Base-by-base conservation (phyloP, 2,797 vertebrate species). In the Erethizon dorsatum region DNA sequence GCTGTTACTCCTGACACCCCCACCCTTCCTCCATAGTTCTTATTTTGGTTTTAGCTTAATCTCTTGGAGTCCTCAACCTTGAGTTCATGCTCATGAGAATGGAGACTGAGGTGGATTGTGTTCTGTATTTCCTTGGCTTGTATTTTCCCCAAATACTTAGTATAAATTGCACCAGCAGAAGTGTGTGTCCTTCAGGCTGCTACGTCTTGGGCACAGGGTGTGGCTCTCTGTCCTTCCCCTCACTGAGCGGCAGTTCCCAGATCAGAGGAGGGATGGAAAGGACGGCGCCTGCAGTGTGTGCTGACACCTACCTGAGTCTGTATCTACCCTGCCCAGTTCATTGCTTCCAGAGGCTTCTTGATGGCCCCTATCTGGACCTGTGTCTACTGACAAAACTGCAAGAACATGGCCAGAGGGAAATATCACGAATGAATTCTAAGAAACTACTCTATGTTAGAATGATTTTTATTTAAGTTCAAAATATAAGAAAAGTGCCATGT, bases 401-500 rank as follows among this genome's bases (percentile, higher is more conserved):
- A 14, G 45, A 80, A 33, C 6, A 8, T 15, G 10, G 33, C 20
- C 22, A 7, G 45, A 50, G 82, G 56, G 86, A 89, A n/a, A 37
- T 17, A 28, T 4, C 65, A 24, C 22, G 47, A 71, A 26, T 12
- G 13, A 47, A 31, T 65, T 20, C 33, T 45, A 84, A 96, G 83
- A 91, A 94, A 59, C 45, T 50, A 65, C 71, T 83, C 57, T 91
- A 50, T 89, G 82, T 88, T 85, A 56, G 41, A 69, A 33, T 65
- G 50, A 75, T 37, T 77, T 92, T 65, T 67, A 80, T 65, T 95
- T 59, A 85, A 59, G 69, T 57, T 69, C 24, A 83, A 63, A 95
- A 80, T 52, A 22, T 10, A 59, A 67, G 50, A 57, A 37, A 86
- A 83, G 47, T 71, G 18, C 26, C 54, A 2, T 45, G 10, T 65